phyloP scores from a whole-genome alignment of 37 sponge, comb jelly and placozoan species.

The Beroe ovata region DNA sequence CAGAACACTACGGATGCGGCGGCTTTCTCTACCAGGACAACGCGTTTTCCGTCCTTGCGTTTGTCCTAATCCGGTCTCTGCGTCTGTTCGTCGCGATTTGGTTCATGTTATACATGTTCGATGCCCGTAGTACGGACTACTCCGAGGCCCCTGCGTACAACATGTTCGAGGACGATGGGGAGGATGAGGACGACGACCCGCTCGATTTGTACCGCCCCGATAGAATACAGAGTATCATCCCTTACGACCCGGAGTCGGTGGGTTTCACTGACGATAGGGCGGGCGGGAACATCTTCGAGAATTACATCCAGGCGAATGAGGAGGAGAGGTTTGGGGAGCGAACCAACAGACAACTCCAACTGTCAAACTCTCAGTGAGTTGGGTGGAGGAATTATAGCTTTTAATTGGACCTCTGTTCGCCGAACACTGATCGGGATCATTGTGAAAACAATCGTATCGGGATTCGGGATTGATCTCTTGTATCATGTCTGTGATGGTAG shows the following conservation, averaged over 20 bases:
- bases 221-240: slow-evolving; percentile 10
- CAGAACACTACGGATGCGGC: neutral
- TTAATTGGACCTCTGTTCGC: no score
- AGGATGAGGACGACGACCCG: slow-evolving; percentile 1
- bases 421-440: no score
- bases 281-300: slow-evolving; percentile 20
- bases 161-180: neutral
- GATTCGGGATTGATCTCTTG: no score
- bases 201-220: neutral
- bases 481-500: no score
- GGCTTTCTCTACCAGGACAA: slow-evolving; percentile 61
- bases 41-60: neutral
- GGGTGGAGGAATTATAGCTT: no score
- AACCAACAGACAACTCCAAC: slow-evolving; percentile 15
- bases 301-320: neutral
- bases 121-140: slow-evolving; percentile 54
- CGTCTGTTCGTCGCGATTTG: slow-evolving; percentile 38
- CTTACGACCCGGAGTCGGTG: slow-evolving; percentile 25
- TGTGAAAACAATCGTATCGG: no score
- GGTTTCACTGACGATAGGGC: neutral
- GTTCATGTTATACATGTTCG: slow-evolving; percentile 60
- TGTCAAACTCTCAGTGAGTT: neutral
- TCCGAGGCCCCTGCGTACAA: neutral
- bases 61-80: neutral
- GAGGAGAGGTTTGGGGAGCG: slow-evolving; percentile 48